Percentiles rank a stretch among this genome's conserved stretches.
phyloP scores from a whole-genome alignment of 2,888 invertebrate species.

The Temnothorax ravouxi region DNA sequence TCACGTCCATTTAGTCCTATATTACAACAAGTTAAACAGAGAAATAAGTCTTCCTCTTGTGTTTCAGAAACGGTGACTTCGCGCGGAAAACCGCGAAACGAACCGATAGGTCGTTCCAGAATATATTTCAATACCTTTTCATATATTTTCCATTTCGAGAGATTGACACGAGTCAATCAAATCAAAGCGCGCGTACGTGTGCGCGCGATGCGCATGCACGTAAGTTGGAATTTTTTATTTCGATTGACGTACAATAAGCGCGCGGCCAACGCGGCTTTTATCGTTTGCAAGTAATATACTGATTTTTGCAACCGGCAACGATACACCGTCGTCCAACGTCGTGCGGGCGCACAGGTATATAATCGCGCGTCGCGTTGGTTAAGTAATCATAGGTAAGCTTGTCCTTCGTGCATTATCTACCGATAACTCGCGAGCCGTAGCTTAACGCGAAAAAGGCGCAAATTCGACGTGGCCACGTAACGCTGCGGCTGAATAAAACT shows the following conservation, averaged over 20 bases:
- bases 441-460: conserved; percentile 49
- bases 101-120: not conserved
- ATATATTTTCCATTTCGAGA: not conserved
- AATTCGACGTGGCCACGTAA: conserved; percentile 46
- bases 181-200: not conserved
- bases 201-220: too few species aligned
- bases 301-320: conserved; percentile 70
- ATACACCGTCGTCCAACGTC: conserved; percentile 56
- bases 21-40: not conserved
- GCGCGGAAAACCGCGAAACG: not conserved
- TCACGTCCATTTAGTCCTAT: not conserved
- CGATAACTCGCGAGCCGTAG: conserved; percentile 63
- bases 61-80: not conserved
- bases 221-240: not conserved
- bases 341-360: conserved; percentile 22
- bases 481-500: not conserved
- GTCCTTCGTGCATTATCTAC: conserved; percentile 74
- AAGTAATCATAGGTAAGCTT: conserved; percentile 73
- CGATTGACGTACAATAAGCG: conserved; percentile 61
- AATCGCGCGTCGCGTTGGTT: conserved; percentile 65
- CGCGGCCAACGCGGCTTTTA: conserved; percentile 60
- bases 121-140: conserved; percentile 1
- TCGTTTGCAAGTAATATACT: conserved; percentile 62
- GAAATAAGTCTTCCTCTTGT: not conserved
- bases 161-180: not conserved